Evolutionary conservation across 2,113 vertebrate genomes (phyloP).

Genomic region (Amblyopsis rosae): DNA sequence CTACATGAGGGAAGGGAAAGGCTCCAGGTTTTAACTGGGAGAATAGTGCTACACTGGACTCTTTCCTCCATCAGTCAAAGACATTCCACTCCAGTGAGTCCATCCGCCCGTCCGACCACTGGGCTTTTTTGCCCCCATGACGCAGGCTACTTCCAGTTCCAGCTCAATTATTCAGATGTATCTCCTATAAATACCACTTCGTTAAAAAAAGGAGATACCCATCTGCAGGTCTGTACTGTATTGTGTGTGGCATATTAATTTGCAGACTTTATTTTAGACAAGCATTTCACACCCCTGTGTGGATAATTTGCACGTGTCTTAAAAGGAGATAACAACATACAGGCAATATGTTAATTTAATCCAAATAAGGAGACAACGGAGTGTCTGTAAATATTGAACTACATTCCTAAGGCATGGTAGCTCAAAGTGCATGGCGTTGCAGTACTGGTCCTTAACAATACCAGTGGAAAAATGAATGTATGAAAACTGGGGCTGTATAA

Average conservation of each 20-base stretch:
- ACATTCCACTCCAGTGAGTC: constrained; percentile 62
- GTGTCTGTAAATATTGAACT: not conserved
- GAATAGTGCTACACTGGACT: constrained; percentile 13
- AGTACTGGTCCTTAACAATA: not conserved
- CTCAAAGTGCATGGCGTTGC: constrained; percentile 5
- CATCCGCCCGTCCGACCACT: constrained; percentile 30
- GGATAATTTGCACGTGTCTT: too few species aligned
- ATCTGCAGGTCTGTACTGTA: constrained; percentile 3
- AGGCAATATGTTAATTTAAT: not conserved
- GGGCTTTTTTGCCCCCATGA: constrained; percentile 31
- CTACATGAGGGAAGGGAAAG: too few species aligned
- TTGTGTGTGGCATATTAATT: not conserved
- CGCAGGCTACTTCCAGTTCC: constrained; percentile 45
- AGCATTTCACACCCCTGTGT: not conserved
- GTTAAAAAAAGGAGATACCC: constrained; percentile 54
- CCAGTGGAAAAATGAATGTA: not conserved
- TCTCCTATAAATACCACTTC: constrained; percentile 65
- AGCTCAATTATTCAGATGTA: constrained; percentile 74
- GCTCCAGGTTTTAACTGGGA: too few species aligned
- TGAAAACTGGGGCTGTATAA: too few species aligned
- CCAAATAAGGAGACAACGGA: not conserved
- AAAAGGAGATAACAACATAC: too few species aligned
- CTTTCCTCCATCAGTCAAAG: constrained; percentile 47
- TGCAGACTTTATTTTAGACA: not conserved
- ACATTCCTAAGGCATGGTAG: too few species aligned